Percentiles rank a stretch among this genome's conserved stretches.
Conservation (phyloP, 2,113 vertebrate species). For the Xiphorhynchus elegans region DNA sequence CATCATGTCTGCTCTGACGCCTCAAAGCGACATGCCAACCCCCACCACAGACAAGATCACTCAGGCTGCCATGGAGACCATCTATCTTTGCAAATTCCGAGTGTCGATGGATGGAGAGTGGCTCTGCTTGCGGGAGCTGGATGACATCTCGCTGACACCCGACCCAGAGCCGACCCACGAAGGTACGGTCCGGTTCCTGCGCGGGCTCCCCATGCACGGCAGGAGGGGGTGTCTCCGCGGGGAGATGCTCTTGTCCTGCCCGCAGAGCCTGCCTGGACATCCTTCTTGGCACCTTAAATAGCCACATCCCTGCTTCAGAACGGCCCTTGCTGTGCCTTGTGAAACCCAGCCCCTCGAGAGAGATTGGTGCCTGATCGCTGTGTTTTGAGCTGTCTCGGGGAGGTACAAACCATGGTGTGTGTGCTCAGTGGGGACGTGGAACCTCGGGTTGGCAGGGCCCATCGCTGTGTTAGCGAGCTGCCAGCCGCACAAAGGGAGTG, state of each 20-base stretch:
- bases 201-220: not conserved
- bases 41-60: conserved; percentile 99
- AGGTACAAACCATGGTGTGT: no score
- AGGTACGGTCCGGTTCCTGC: conserved; percentile 80
- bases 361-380: not conserved
- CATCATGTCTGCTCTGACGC: conserved; percentile 99
- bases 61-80: conserved; percentile 98
- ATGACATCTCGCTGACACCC: conserved; percentile 98
- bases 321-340: not conserved
- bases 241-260: not conserved
- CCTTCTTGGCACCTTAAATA: fast-evolving
- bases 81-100: conserved; percentile 99
- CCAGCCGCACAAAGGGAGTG: no score
- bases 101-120: conserved; percentile 99
- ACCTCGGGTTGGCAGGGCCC: no score
- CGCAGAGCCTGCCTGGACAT: not conserved
- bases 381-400: no score
- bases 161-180: conserved; percentile 97
- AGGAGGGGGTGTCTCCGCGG: not conserved
- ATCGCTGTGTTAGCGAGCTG: not conserved
- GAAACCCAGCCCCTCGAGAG: no score
- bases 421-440: no score
- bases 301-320: fast-evolving
- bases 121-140: conserved; percentile 97
- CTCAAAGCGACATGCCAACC: conserved; percentile 96